These are phyloP conservation scores for Osmerus eperlanus DNA, from an alignment of 2,113 vertebrate species.

Conservation along the genomic window DNA sequence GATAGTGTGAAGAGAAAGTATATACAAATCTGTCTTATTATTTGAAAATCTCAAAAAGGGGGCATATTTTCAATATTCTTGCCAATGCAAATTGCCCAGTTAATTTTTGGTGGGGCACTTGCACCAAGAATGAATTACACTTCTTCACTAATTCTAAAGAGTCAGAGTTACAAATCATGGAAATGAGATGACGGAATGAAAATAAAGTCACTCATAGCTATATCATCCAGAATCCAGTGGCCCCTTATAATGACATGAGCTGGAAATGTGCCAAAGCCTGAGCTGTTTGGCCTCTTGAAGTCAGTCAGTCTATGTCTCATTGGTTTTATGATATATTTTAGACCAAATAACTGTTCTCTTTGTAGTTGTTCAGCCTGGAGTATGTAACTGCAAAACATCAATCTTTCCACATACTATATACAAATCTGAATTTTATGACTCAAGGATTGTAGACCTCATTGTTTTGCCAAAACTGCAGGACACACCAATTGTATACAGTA, in stretches of 20 bases:
- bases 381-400: not conserved
- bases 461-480: too few relatives aligned
- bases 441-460: too few relatives aligned
- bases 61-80: conserved; percentile 61
- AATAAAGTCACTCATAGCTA: conserved; percentile 58
- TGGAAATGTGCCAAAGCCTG: conserved; percentile 42
- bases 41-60: conserved; percentile 63
- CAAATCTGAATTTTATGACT: not conserved
- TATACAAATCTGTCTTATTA: conserved; percentile 62
- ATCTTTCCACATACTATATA: not conserved
- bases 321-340: too few relatives aligned
- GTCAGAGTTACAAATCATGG: conserved; percentile 69
- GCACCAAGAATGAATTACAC: conserved; percentile 59
- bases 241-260: conserved; percentile 40
- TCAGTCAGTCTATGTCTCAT: not conserved
- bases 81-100: conserved; percentile 64
- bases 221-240: conserved; percentile 59
- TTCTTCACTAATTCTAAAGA: conserved; percentile 53
- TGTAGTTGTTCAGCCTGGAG: too few relatives aligned
- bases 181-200: conserved; percentile 67
- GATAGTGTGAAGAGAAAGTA: conserved; percentile 48
- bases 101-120: conserved; percentile 59
- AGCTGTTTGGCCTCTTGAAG: conserved; percentile 11
- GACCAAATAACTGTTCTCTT: too few relatives aligned
- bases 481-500: too few relatives aligned